A percentile compares a stretch with the other conserved stretches of the same genome.
These are phyloP conservation scores for Mugil cephalus DNA, from an alignment of 2,113 vertebrate genomes.

Conservation along the genomic window DNA sequence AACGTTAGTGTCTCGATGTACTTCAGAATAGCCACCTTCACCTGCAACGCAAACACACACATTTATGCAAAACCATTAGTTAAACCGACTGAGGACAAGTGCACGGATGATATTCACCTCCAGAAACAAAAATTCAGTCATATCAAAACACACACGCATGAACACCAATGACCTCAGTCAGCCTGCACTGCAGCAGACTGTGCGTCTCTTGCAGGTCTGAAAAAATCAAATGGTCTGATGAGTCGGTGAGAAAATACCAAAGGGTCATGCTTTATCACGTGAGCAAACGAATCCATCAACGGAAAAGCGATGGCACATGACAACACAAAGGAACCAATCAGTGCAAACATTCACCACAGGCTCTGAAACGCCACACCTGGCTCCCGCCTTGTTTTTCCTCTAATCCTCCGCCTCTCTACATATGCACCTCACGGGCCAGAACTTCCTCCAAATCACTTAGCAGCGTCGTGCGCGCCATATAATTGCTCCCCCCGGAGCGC, in stretches of 20 bases:
- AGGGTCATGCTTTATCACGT: conserved; percentile 44
- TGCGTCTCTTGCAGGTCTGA: conserved; percentile 58
- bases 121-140: conserved; percentile 32
- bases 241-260: conserved; percentile 41
- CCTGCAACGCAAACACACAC: conserved; percentile 80
- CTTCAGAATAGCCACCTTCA: conserved; percentile 96
- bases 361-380: conserved; percentile 51
- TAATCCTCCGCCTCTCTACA: conserved; percentile 39
- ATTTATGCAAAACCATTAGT: conserved; percentile 27
- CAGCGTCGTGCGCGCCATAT: conserved; percentile 65
- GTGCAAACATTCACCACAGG: conserved; percentile 51
- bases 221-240: conserved; percentile 53
- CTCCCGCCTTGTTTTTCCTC: conserved; percentile 45
- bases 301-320: conserved; percentile 36
- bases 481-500: conserved; percentile 86
- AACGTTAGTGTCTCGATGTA: conserved; percentile 96
- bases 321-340: conserved; percentile 39
- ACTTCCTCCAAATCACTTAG: conserved; percentile 62
- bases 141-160: conserved; percentile 31
- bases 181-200: conserved; percentile 48
- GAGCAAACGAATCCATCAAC: conserved; percentile 15
- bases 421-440: conserved; percentile 57
- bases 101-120: conserved; percentile 44
- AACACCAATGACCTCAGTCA: conserved; percentile 26
- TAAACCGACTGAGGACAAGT: not conserved